These are phyloP conservation scores for Lindbergichthys nudifrons DNA, from an alignment of 2,797 vertebrate species.

Conservation along the genomic window DNA sequence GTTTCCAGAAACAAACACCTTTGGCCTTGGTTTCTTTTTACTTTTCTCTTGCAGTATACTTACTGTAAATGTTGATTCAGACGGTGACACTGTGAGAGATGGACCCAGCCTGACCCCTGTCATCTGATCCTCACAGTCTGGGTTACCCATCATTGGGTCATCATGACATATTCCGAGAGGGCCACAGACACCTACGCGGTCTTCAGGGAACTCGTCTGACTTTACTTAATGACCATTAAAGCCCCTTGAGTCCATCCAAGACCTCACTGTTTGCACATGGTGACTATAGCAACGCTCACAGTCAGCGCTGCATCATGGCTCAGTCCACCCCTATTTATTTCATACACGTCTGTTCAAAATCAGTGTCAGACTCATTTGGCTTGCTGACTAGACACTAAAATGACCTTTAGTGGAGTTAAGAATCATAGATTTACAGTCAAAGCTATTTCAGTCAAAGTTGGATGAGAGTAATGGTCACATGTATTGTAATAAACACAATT, in stretches of 20 bases:
- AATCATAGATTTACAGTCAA: slow-evolving; percentile 33
- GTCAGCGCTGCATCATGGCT: slow-evolving; percentile 50
- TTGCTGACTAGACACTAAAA: slow-evolving; percentile 20
- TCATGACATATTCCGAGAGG: slow-evolving; percentile 46
- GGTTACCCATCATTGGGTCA: slow-evolving; percentile 45
- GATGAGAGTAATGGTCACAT: slow-evolving; percentile 26
- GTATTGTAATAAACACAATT: slow-evolving; percentile 22
- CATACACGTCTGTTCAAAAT: slow-evolving; percentile 66
- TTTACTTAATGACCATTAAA: slow-evolving; percentile 46
- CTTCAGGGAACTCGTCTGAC: slow-evolving; percentile 45
- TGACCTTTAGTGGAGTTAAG: slow-evolving; percentile 4
- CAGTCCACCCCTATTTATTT: slow-evolving; percentile 62
- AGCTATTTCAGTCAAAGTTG: background rate
- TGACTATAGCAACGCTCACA: slow-evolving; percentile 68
- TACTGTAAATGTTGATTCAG: slow-evolving; percentile 29
- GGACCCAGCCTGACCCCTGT: slow-evolving; percentile 47
- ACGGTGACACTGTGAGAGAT: slow-evolving; percentile 32
- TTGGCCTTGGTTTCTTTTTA: no score
- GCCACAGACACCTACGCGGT: slow-evolving; percentile 45
- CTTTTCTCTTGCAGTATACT: background rate
- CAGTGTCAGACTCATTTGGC: slow-evolving; percentile 58
- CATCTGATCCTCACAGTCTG: slow-evolving; percentile 48
- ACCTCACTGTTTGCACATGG: slow-evolving; percentile 59
- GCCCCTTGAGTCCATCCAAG: slow-evolving; percentile 43
- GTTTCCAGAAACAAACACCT: slow-evolving; percentile 6